Percentiles rank a stretch among this genome's conserved stretches.
phyloP scores from a whole-genome alignment of 2,888 invertebrate genomes.

The Tetragonisca angustula region DNA sequence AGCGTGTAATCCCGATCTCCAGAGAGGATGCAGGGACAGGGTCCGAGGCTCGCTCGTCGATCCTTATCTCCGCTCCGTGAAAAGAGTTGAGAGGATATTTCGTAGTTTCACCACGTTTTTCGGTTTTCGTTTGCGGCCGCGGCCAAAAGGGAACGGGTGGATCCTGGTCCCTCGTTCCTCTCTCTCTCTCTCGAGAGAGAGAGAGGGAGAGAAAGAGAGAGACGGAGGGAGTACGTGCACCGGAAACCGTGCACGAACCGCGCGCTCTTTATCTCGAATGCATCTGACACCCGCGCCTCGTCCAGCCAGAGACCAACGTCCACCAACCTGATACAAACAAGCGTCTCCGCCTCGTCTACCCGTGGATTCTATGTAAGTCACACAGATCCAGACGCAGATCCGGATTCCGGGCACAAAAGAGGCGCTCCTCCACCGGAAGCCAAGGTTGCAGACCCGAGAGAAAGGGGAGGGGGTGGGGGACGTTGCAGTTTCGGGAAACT shows the following conservation, averaged over 20 bases:
- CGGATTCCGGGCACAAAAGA: neutral
- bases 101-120: conserved; percentile 82
- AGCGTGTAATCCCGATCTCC: conserved; percentile 39
- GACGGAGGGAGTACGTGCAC: conserved; percentile 64
- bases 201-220: too few relatives aligned
- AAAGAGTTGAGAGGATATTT: conserved; percentile 78
- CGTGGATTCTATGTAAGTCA: neutral
- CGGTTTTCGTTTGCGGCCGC: conserved; percentile 75
- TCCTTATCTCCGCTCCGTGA: conserved; percentile 68
- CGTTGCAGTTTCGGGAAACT: neutral
- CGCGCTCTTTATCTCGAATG: conserved; percentile 67
- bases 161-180: conserved; percentile 22
- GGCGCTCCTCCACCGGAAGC: neutral
- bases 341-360: neutral
- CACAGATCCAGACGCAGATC: neutral
- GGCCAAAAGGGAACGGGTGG: conserved; percentile 66
- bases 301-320: conserved; percentile 41
- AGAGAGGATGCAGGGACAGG: conserved; percentile 42
- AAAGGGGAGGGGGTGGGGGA: too few relatives aligned
- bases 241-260: conserved; percentile 68
- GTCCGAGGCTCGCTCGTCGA: conserved; percentile 60
- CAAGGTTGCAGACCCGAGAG: neutral
- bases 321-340: neutral
- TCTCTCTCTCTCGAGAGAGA: neutral
- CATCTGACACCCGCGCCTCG: conserved; percentile 72